Evolutionary conservation across 1,140 invertebrate species (phyloP), one percentile per base, ranked within the genome.

Genomic region (Drosophila sp.): DNA sequence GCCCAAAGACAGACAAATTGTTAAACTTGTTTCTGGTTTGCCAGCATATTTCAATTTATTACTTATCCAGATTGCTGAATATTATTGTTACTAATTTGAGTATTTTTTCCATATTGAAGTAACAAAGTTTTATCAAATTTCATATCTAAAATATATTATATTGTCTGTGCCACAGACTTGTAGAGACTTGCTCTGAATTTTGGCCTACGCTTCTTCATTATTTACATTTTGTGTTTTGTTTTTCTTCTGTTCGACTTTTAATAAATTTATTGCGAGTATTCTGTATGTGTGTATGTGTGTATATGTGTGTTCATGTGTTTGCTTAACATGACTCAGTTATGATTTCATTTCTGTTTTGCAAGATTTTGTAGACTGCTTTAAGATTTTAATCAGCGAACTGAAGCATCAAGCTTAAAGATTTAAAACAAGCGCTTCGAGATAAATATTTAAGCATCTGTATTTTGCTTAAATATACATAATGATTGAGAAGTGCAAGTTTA

Each of bases 1-100:
- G 70, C 75, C 77, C 67, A 71, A 65, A 80, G 63, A 56, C 61
- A 83, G 56, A 82, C 74, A 89, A 79, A 86, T 89, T 80, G 82
- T 67, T 79, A 72, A 72, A 72, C 75, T 74, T 71, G 75, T 78
- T 75, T 75, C 69, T 27, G 48, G 61, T 43, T 64, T 63, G 38
- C 64, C 77, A 53, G 45, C 65, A 67, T 77, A 77, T 87, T 67
- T 67, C 46, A 58, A 59, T 59, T 72, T 72, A 74, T 70, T 69
- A 57, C 16, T 56, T 64, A 63, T 71, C 32, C 64, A 76, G 78
- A 80, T 80, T 79, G 75, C 65, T 82, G 62, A 84, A 78, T 69
- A 72, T 86, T 76, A 71, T 67, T 72, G 54, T 59, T 72, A 63
- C 48, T 72, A 67, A 67, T 67, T 72, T 72, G 36, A 63, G 36